These are phyloP conservation scores for Agonopterix arenella DNA, from an alignment of 2,888 invertebrate species.

Conservation along the genomic window DNA sequence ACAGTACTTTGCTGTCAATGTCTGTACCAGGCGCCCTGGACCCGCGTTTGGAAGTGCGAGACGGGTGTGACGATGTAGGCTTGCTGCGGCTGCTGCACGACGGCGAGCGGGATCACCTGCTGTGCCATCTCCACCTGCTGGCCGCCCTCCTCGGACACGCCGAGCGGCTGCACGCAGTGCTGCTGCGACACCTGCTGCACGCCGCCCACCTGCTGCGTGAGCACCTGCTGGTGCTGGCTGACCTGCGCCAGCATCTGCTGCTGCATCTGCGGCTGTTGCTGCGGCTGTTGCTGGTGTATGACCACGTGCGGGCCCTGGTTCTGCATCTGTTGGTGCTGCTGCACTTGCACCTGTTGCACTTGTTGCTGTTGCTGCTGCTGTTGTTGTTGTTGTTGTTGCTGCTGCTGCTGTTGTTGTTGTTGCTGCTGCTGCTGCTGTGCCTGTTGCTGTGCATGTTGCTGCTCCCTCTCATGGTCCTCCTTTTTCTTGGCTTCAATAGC, in stretches of 20 bases:
- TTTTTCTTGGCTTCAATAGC: constrained; percentile 71
- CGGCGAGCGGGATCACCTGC: constrained; percentile 80
- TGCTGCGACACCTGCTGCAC: constrained; percentile 66
- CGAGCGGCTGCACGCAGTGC: constrained; percentile 68
- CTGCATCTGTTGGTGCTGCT: constrained; percentile 64
- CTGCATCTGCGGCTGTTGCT: constrained; percentile 55
- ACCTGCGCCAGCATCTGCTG: constrained; percentile 72
- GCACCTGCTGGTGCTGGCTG: constrained; percentile 69
- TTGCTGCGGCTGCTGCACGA: constrained; percentile 79
- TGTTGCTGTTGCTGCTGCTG: constrained; percentile 62
- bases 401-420: constrained; percentile 45
- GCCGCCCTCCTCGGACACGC: constrained; percentile 63
- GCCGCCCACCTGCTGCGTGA: constrained; percentile 58
- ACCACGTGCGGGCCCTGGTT: constrained; percentile 56
- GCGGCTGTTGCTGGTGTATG: constrained; percentile 56
- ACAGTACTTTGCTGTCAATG: constrained; percentile 49
- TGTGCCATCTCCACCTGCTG: constrained; percentile 79
- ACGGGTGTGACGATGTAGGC: constrained; percentile 81
- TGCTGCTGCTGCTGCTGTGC: constrained; percentile 48
- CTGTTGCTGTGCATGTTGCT: constrained; percentile 51
- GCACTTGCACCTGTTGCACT: constrained; percentile 60
- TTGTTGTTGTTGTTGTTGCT: constrained; percentile 55
- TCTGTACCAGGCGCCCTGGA: constrained; percentile 77
- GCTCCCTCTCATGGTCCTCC: constrained; percentile 65
- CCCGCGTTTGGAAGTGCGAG: constrained; percentile 79